Evolutionary conservation across 2,888 invertebrate species (phyloP).

Genomic region (Eupithecia vulgata): DNA sequence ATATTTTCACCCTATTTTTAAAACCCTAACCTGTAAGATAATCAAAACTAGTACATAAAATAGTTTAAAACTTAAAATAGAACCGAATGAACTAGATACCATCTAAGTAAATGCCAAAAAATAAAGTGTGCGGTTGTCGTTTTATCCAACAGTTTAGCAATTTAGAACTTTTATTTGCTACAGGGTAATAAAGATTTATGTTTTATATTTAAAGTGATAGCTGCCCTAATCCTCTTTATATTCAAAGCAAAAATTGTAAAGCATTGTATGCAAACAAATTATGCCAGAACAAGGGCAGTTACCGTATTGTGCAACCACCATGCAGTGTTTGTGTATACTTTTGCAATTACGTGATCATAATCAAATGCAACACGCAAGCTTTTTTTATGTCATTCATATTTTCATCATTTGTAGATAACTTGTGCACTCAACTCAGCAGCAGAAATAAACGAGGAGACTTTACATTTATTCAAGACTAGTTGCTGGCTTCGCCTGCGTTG

Average conservation of each 20-base stretch:
- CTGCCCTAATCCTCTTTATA: too few relatives aligned
- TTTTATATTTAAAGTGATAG: too few relatives aligned
- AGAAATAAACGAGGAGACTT: background rate
- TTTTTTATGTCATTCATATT: constrained; percentile 4
- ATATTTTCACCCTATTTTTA: too few relatives aligned
- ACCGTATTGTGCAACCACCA: constrained; percentile 18
- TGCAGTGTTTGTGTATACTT: constrained; percentile 14
- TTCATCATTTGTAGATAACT: background rate
- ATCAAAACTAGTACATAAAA: too few relatives aligned
- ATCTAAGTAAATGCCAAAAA: background rate
- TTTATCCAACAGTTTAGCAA: background rate
- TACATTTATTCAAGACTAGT: background rate
- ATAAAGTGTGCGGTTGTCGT: background rate
- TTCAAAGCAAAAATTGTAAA: background rate
- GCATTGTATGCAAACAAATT: background rate
- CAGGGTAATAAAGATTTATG: background rate
- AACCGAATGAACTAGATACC: too few relatives aligned
- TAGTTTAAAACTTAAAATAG: too few relatives aligned
- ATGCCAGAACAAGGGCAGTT: background rate
- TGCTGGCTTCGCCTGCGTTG: too few relatives aligned
- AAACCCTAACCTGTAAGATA: too few relatives aligned
- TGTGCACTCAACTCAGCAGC: background rate
- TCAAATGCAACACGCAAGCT: constrained; percentile 12
- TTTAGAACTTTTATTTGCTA: background rate
- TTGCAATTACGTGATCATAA: constrained; percentile 19